These are phyloP conservation scores for Coregonus sp. DNA, from an alignment of 2,797 vertebrate genomes.

Conservation along the genomic window DNA sequence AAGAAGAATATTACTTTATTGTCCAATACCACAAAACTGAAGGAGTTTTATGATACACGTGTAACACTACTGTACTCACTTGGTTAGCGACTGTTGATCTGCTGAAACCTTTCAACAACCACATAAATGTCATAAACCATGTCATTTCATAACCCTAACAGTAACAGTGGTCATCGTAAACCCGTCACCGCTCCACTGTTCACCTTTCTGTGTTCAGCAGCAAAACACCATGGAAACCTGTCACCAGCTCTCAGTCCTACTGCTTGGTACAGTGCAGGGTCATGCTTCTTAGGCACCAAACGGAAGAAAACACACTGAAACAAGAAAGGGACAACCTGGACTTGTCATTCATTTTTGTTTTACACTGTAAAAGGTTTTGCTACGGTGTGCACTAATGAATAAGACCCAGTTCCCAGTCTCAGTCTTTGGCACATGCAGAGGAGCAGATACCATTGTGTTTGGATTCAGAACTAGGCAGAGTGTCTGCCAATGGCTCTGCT, in stretches of 20 bases:
- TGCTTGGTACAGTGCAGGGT: not conserved
- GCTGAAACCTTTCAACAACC: not conserved
- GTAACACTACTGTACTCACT: too few species aligned
- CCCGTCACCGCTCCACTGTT: not conserved
- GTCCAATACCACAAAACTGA: too few species aligned
- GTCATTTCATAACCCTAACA: not conserved
- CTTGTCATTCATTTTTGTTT: too few species aligned
- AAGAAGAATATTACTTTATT: not conserved
- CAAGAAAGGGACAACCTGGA: too few species aligned
- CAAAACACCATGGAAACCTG: not conserved
- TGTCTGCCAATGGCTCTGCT: constrained; percentile 6
- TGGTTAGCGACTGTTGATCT: too few species aligned
- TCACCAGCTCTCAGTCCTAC: not conserved
- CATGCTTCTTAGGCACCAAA: too few species aligned
- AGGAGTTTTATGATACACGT: too few species aligned
- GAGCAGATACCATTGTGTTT: not conserved
- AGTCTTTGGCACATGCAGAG: not conserved
- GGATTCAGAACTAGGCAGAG: not conserved
- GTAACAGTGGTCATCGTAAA: not conserved
- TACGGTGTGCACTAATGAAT: not conserved
- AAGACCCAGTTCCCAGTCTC: not conserved
- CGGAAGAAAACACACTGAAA: too few species aligned
- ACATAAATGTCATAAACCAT: not conserved
- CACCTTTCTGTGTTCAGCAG: not conserved
- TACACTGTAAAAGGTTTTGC: not conserved